A percentile compares a stretch with the other conserved stretches of the same genome.
These are phyloP conservation scores for Chrysocyon brachyurus DNA, from an alignment of 2,797 vertebrate genomes.

Conservation along the genomic window DNA sequence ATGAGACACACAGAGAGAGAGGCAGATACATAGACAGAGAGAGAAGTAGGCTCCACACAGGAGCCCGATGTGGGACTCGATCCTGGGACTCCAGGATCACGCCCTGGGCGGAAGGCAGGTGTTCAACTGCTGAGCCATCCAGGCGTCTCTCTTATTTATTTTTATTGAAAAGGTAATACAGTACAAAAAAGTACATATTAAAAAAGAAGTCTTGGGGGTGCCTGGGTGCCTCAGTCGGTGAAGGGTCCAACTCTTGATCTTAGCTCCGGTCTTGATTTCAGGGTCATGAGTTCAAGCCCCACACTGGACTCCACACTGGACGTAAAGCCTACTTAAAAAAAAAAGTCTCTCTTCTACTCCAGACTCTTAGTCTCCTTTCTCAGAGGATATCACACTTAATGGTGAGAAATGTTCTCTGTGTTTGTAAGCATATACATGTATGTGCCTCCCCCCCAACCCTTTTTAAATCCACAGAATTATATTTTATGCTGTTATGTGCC, in stretches of 20 bases:
- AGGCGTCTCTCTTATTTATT: background rate
- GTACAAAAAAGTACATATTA: background rate
- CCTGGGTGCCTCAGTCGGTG: background rate
- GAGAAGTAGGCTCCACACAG: no score
- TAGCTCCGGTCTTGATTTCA: background rate
- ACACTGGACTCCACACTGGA: background rate
- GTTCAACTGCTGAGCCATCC: no score
- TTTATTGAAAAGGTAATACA: background rate
- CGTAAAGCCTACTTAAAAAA: background rate
- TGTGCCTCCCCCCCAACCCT: background rate
- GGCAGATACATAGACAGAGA: no score
- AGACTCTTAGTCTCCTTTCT: constrained; percentile 40
- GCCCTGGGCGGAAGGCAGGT: no score
- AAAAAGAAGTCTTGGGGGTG: background rate
- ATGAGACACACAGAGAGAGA: no score
- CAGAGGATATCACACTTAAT: background rate
- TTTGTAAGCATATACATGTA: background rate
- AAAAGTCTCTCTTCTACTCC: background rate
- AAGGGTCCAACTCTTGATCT: background rate
- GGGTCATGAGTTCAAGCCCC: background rate
- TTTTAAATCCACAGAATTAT: constrained; percentile 6
- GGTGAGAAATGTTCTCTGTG: background rate
- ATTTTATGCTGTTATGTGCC: background rate
- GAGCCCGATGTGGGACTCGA: no score
- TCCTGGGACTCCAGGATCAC: no score